phyloP scores from a whole-genome alignment of 2,888 invertebrate genomes.

The Alcis repandata region DNA sequence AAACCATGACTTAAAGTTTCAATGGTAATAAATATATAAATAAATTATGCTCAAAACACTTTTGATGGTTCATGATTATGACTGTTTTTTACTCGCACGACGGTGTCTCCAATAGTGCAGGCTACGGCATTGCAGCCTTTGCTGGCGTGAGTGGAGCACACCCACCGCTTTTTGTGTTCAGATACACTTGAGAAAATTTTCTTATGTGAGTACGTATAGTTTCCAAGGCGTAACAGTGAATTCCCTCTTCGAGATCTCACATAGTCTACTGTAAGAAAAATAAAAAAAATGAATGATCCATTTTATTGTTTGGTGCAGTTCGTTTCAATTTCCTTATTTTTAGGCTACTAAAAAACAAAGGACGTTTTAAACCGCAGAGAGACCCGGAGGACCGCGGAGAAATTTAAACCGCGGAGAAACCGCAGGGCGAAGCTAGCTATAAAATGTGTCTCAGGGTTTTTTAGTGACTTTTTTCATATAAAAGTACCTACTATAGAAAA shows the following conservation, averaged over 20 bases:
- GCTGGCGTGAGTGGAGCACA: conserved; percentile 11
- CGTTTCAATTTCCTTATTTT: too few relatives aligned
- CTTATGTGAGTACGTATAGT: not conserved
- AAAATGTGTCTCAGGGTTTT: too few relatives aligned
- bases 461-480: too few relatives aligned
- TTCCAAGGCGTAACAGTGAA: conserved; percentile 5
- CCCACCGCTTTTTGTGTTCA: conserved; percentile 4
- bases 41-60: not conserved
- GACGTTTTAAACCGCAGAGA: too few relatives aligned
- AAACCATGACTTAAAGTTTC: too few relatives aligned
- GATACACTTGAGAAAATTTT: not conserved
- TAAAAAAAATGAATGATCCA: not conserved
- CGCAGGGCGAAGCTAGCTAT: too few relatives aligned
- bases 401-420: too few relatives aligned
- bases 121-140: conserved; percentile 2
- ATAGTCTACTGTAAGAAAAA: conserved; percentile 8
- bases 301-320: not conserved
- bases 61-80: conserved; percentile 7
- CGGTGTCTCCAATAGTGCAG: conserved; percentile 2
- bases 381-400: too few relatives aligned
- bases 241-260: conserved; percentile 13
- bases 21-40: too few relatives aligned
- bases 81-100: conserved; percentile 3
- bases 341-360: too few relatives aligned
- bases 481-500: too few relatives aligned